Percentiles rank a stretch among this genome's conserved stretches.
Conservation (phyloP, 2,888 invertebrate genomes). For the Eulithis testata region DNA sequence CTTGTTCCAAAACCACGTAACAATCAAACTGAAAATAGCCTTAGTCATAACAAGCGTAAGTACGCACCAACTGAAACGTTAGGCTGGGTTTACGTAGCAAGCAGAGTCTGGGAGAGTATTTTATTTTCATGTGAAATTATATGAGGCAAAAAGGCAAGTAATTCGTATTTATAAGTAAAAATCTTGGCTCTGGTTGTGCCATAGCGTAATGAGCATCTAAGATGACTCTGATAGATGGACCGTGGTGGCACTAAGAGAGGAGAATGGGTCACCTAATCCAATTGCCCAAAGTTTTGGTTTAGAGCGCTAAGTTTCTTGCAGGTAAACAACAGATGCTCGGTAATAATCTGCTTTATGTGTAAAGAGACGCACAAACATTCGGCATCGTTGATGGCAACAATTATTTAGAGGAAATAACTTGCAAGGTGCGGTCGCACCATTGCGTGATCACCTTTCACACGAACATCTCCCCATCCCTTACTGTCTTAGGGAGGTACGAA, state of each 20-base stretch:
- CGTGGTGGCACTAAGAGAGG: no score
- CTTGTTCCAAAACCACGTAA: constrained; percentile 35
- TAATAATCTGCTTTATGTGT: constrained; percentile 6
- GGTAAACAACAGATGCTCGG: no score
- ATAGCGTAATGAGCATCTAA: no score
- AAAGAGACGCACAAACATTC: constrained; percentile 46
- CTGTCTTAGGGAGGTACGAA: constrained; percentile 41
- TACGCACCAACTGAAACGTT: constrained; percentile 17
- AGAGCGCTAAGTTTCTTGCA: not conserved
- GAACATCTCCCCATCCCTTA: constrained; percentile 43
- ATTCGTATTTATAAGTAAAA: no score
- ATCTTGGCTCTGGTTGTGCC: no score
- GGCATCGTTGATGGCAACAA: constrained; percentile 64
- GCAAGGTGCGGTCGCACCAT: constrained; percentile 52
- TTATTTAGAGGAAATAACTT: constrained; percentile 70
- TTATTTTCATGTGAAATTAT: no score
- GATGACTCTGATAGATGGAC: no score
- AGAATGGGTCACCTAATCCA: no score
- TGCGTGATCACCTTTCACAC: constrained; percentile 50
- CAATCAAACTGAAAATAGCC: constrained; percentile 40
- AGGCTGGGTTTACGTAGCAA: not conserved
- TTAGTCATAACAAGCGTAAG: constrained; percentile 25
- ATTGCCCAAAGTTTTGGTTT: not conserved
- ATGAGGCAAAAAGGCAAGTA: no score
- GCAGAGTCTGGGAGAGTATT: no score